phyloP scores from a whole-genome alignment of 2,113 vertebrate genomes.

The Puma concolor region DNA sequence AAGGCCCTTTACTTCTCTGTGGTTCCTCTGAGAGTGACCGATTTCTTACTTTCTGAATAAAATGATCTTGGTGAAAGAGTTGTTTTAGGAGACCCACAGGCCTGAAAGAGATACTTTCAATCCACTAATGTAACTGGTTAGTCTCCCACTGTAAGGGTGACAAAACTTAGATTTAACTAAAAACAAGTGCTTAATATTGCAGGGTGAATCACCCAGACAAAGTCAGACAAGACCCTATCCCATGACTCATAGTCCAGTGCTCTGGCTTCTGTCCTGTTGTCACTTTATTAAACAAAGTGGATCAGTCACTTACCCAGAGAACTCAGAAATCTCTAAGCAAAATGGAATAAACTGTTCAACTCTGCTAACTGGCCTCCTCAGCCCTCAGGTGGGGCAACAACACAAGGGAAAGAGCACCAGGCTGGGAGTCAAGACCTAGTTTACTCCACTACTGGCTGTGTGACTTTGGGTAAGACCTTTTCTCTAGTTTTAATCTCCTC shows the following conservation, averaged over 20 bases:
- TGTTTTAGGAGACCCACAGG: background rate
- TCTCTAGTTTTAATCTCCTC: background rate
- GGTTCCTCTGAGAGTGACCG: background rate
- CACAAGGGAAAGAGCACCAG: background rate
- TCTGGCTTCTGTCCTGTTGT: background rate
- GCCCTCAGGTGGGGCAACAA: background rate
- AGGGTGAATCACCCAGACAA: background rate
- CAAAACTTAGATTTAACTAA: conserved; percentile 39
- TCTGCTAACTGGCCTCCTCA: background rate
- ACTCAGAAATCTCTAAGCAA: conserved; percentile 47
- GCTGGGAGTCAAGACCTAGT: background rate
- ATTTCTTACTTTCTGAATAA: background rate
- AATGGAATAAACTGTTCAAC: conserved; percentile 6
- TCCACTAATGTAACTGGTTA: background rate
- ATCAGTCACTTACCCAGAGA: background rate
- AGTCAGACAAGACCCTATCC: background rate
- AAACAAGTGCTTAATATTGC: background rate
- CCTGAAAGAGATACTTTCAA: background rate
- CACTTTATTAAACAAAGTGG: conserved; percentile 18
- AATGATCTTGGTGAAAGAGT: background rate
- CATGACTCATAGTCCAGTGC: background rate
- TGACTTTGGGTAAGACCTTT: background rate
- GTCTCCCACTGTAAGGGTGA: background rate
- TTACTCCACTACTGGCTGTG: background rate
- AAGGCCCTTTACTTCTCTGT: background rate